These are phyloP conservation scores for Hycleus cichorii DNA, from an alignment of 1,140 invertebrate genomes.

Conservation along the genomic window DNA sequence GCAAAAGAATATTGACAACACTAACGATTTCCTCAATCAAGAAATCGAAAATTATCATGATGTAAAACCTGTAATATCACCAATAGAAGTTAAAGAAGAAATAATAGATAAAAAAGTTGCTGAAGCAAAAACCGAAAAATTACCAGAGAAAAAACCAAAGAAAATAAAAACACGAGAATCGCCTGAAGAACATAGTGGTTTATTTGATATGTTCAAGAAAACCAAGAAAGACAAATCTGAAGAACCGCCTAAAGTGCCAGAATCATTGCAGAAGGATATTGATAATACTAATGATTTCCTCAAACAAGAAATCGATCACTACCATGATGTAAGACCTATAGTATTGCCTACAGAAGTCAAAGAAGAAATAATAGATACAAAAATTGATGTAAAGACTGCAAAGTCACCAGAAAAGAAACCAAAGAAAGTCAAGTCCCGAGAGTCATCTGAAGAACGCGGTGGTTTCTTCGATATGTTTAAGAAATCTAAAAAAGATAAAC, in stretches of 20 bases:
- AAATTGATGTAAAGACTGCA: not conserved
- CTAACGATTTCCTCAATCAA: constrained; percentile 10
- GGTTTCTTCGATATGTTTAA: constrained; percentile 14
- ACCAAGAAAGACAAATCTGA: constrained; percentile 3
- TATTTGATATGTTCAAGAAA: constrained; percentile 16
- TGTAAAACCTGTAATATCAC: constrained; percentile 1
- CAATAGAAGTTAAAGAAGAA: constrained; percentile 15
- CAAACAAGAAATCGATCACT: constrained; percentile 16
- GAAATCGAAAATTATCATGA: constrained; percentile 20
- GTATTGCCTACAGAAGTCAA: constrained; percentile 1
- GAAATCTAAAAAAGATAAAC: constrained; percentile 8
- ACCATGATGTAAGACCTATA: constrained; percentile 16
- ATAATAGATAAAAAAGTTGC: not conserved
- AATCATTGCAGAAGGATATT: constrained; percentile 10
- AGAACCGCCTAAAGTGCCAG: not conserved
- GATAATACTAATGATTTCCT: constrained; percentile 18
- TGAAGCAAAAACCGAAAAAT: not conserved
- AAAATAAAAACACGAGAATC: not conserved
- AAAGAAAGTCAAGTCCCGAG: not conserved
- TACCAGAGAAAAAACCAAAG: not conserved
- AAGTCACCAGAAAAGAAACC: not conserved
- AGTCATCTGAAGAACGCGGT: not conserved
- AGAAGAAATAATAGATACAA: not conserved
- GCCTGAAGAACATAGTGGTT: not conserved
- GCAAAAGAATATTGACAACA: constrained; percentile 7